Percentiles rank a stretch among this genome's conserved stretches.
Evolutionary conservation across 2,888 invertebrate genomes (phyloP).

Genomic region (Maniola hyperantus): DNA sequence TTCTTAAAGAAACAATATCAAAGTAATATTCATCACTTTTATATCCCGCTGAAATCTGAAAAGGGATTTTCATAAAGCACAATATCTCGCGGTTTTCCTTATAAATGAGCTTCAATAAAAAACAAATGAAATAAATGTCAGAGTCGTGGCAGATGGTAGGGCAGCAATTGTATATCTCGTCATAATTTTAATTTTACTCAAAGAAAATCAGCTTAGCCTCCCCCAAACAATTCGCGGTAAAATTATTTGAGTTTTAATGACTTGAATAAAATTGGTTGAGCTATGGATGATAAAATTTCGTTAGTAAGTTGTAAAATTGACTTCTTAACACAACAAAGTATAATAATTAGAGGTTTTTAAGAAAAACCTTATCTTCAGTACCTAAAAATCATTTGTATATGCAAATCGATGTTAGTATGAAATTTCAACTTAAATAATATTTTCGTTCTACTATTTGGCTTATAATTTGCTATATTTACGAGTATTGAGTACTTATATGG

Average conservation of each 20-base stretch:
- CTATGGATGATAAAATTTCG: background rate
- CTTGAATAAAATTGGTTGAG: background rate
- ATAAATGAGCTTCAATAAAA: conserved; percentile 69
- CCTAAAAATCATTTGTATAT: no score
- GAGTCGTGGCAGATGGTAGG: conserved; percentile 68
- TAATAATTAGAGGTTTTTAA: no score
- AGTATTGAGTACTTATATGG: no score
- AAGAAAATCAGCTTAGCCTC: conserved; percentile 68
- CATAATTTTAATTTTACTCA: conserved; percentile 76
- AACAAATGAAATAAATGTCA: conserved; percentile 69
- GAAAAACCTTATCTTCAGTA: no score
- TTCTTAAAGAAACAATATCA: conserved; percentile 44
- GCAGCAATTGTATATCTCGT: conserved; percentile 74
- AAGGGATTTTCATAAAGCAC: conserved; percentile 51
- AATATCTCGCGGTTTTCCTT: conserved; percentile 64
- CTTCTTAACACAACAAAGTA: no score
- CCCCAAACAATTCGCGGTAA: conserved; percentile 47
- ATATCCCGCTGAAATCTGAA: conserved; percentile 48
- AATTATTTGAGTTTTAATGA: conserved; percentile 35
- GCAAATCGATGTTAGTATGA: no score
- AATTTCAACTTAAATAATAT: no score
- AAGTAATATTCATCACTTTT: conserved; percentile 50
- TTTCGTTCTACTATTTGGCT: no score
- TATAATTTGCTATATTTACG: no score
- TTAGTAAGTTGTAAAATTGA: background rate